These are phyloP conservation scores for Whitmania pigra DNA, from an alignment of 1,140 invertebrate genomes.

Conservation along the genomic window DNA sequence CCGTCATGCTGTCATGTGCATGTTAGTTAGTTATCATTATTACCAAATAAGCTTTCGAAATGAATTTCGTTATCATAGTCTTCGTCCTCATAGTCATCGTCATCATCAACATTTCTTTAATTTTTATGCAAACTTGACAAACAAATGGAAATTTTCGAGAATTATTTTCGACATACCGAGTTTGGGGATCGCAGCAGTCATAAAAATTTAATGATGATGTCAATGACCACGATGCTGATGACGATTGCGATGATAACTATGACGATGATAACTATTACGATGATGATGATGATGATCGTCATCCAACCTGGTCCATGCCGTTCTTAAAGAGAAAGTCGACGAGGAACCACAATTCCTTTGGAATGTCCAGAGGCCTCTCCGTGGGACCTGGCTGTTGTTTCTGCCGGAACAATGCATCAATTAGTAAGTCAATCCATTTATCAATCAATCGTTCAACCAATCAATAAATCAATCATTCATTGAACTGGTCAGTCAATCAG, in stretches of 20 bases:
- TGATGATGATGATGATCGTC: background rate
- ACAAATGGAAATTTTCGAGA: no score
- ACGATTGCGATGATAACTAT: background rate
- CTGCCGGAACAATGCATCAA: background rate
- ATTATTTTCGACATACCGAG: no score
- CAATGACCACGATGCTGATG: background rate
- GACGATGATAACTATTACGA: background rate
- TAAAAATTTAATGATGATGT: background rate
- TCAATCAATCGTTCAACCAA: slow-evolving; percentile 4
- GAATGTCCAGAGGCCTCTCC: slow-evolving; percentile 47
- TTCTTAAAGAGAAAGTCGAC: slow-evolving; percentile 78
- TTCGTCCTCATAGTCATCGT: slow-evolving; percentile 27
- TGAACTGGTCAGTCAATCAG: background rate
- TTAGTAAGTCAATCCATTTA: background rate
- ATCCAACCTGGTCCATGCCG: slow-evolving; percentile 54
- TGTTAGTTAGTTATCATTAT: no score
- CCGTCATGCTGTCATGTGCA: no score
- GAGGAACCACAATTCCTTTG: slow-evolving; percentile 80
- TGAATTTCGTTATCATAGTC: slow-evolving; percentile 26
- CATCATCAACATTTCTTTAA: slow-evolving; percentile 24
- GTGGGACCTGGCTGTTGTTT: slow-evolving; percentile 1
- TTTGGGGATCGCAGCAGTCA: no score
- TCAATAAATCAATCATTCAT: slow-evolving; percentile 8
- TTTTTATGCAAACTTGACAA: no score
- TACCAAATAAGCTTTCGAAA: no score